Conservation (phyloP, 2,797 vertebrate genomes). For the Megaceryle alcyon region DNA sequence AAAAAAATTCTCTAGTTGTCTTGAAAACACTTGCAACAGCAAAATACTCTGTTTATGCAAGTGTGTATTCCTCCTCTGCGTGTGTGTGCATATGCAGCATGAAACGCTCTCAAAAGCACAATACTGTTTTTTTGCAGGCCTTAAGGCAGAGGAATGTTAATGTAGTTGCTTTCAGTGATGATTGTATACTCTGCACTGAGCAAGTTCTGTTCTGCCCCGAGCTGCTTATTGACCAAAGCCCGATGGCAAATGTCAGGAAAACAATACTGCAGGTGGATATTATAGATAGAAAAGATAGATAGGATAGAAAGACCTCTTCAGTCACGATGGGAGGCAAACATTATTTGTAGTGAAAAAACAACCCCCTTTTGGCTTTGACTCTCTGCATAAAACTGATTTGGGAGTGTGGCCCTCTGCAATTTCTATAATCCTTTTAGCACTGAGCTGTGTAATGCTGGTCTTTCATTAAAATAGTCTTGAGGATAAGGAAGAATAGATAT, state of each 20-base stretch:
- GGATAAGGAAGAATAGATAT: neutral
- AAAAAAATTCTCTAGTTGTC: neutral
- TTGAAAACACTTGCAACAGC: neutral
- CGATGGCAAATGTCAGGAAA: slow-evolving; percentile 29
- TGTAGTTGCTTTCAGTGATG: neutral
- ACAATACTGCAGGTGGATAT: slow-evolving; percentile 5
- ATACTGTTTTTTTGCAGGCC: neutral
- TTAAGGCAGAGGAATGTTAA: slow-evolving; percentile 10
- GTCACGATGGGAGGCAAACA: neutral
- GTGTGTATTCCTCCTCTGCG: neutral
- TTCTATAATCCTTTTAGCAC: slow-evolving; percentile 58
- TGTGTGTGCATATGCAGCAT: neutral
- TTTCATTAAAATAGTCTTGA: slow-evolving; percentile 46
- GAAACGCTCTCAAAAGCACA: neutral
- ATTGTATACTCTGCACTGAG: neutral
- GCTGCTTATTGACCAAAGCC: neutral
- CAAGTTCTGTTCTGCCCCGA: neutral
- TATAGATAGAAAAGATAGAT: no score
- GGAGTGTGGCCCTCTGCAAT: slow-evolving; percentile 16
- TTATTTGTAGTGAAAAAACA: neutral
- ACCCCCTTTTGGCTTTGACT: neutral
- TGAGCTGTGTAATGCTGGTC: slow-evolving; percentile 36
- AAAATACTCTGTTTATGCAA: neutral
- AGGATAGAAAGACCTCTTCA: neutral
- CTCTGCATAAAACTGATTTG: neutral